Percentiles rank a stretch among this genome's conserved stretches.
Evolutionary conservation across 2,797 vertebrate genomes (phyloP).

Genomic region (Harpagifer antarcticus): DNA sequence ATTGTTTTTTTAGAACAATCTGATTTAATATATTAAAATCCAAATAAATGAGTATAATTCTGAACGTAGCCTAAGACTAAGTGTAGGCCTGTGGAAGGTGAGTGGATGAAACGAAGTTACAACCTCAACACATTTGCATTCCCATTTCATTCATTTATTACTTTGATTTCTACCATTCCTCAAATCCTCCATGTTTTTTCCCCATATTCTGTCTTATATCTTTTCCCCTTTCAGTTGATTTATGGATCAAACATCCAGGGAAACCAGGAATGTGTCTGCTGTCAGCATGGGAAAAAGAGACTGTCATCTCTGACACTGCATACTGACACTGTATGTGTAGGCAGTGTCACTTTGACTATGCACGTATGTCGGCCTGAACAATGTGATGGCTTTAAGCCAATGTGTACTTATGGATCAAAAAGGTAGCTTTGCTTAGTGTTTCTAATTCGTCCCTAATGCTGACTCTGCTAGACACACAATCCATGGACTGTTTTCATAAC

Average conservation of each 20-base stretch:
- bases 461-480: constrained; percentile 68
- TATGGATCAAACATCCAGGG: constrained; percentile 75
- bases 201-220: constrained; percentile 66
- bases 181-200: constrained; percentile 40
- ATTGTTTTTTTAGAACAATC: not conserved
- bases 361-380: constrained; percentile 62
- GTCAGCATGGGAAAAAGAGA: constrained; percentile 73
- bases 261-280: constrained; percentile 76
- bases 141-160: constrained; percentile 41
- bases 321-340: constrained; percentile 68
- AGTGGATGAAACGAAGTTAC: not conserved
- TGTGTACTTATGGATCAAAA: constrained; percentile 66
- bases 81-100: not conserved
- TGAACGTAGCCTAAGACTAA: not conserved
- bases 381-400: constrained; percentile 54
- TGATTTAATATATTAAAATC: constrained; percentile 2
- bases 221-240: constrained; percentile 81
- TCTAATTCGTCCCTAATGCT: constrained; percentile 62
- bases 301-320: constrained; percentile 57
- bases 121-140: constrained; percentile 29
- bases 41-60: not conserved
- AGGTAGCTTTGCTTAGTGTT: constrained; percentile 64
- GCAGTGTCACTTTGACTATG: constrained; percentile 62
- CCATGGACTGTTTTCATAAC: constrained; percentile 63
- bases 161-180: constrained; percentile 44